Conservation (phyloP, 2,113 vertebrate species). For the Balaenoptera acutorostrata region DNA sequence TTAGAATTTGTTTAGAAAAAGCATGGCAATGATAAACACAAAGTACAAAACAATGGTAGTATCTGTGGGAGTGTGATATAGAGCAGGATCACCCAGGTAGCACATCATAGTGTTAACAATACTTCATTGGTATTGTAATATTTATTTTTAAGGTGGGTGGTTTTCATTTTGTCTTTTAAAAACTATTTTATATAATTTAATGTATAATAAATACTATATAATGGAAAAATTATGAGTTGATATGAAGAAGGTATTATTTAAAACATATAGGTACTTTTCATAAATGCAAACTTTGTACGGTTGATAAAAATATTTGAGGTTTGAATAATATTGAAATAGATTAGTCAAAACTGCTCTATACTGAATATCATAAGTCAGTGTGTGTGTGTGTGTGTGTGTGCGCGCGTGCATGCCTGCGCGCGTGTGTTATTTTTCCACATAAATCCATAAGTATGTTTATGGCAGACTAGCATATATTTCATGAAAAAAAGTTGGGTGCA, state of each 20-base stretch:
- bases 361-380: not conserved
- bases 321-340: not conserved
- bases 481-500: not conserved
- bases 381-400: not conserved
- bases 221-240: not conserved
- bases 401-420: rapidly evolving
- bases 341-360: not conserved
- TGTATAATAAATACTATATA: not conserved
- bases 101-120: not conserved
- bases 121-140: not conserved
- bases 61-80: not conserved
- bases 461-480: not conserved
- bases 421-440: not conserved
- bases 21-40: not conserved
- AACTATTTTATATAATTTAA: not conserved
- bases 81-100: not conserved
- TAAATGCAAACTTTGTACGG: not conserved
- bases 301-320: not conserved
- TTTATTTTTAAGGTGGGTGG: not conserved
- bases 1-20: not conserved
- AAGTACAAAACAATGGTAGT: not conserved
- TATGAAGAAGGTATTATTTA: not conserved
- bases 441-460: not conserved
- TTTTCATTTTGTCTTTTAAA: not conserved
- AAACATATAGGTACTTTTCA: not conserved